Conservation (phyloP, 2,113 vertebrate genomes). For the Psilopogon haemacephalus region DNA sequence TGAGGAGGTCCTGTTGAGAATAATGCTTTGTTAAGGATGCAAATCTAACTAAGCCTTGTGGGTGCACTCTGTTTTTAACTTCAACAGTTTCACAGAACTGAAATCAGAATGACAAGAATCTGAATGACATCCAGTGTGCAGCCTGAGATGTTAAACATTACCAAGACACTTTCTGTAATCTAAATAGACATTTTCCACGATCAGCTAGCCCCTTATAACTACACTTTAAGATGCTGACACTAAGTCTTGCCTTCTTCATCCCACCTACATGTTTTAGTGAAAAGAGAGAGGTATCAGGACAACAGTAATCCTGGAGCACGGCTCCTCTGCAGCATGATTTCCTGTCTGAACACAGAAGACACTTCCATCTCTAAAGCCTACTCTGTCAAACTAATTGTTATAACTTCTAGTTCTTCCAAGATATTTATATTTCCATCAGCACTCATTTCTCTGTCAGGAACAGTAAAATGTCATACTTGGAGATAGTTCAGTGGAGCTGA, state of each 20-base stretch:
- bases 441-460: conserved; percentile 51
- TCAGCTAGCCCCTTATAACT: not conserved
- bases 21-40: not conserved
- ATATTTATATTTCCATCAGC: conserved; percentile 65
- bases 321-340: not conserved
- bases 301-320: not conserved
- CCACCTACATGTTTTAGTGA: not conserved
- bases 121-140: not conserved
- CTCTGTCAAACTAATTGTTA: conserved; percentile 10
- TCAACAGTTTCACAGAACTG: not conserved
- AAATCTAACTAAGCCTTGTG: not conserved
- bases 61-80: not conserved
- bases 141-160: not conserved
- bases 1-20: not conserved
- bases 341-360: not conserved
- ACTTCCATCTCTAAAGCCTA: not conserved
- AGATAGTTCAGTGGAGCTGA: conserved; percentile 62
- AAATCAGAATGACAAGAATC: not conserved
- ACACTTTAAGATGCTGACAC: not conserved
- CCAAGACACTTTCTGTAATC: not conserved
- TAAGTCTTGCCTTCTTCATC: not conserved
- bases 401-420: conserved; percentile 12
- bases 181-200: not conserved
- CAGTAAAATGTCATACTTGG: conserved; percentile 22
- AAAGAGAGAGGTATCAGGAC: not conserved